These are phyloP conservation scores for Lycocerus yunnanus DNA, from an alignment of 2,888 invertebrate genomes.

Conservation along the genomic window DNA sequence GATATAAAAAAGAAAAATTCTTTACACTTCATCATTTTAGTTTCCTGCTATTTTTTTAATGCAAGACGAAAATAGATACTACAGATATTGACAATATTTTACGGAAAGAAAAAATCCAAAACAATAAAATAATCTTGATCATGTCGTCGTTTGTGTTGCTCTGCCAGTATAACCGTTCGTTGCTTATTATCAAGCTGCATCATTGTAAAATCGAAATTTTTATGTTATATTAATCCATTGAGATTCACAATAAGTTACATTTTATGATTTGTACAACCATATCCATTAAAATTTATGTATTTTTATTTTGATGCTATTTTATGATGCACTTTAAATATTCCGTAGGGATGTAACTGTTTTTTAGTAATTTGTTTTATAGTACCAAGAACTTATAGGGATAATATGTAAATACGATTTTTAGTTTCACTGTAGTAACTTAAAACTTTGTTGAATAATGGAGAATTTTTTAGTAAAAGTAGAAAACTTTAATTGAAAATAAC, in stretches of 20 bases:
- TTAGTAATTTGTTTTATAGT: not conserved
- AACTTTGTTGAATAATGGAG: not conserved
- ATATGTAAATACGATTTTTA: not conserved
- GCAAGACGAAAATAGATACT: not conserved
- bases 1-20: conserved; percentile 11
- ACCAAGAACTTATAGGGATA: not conserved
- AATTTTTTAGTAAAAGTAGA: not conserved
- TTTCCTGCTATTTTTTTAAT: not conserved
- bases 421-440: not conserved
- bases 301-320: conserved; percentile 1
- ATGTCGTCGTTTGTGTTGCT: conserved; percentile 2
- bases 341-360: not conserved
- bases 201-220: conserved; percentile 11
- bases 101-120: not conserved
- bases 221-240: conserved; percentile 14
- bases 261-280: not conserved
- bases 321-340: not conserved
- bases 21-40: conserved; percentile 7
- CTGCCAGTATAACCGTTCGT: conserved; percentile 4
- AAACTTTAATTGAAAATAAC: not conserved
- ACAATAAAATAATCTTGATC: conserved; percentile 1
- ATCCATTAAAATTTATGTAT: conserved; percentile 3
- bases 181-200: conserved; percentile 14
- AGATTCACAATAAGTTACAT: conserved; percentile 7
- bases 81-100: not conserved